phyloP scores from a whole-genome alignment of 2,797 vertebrate species.

The Parotocinclus haroldoi region DNA sequence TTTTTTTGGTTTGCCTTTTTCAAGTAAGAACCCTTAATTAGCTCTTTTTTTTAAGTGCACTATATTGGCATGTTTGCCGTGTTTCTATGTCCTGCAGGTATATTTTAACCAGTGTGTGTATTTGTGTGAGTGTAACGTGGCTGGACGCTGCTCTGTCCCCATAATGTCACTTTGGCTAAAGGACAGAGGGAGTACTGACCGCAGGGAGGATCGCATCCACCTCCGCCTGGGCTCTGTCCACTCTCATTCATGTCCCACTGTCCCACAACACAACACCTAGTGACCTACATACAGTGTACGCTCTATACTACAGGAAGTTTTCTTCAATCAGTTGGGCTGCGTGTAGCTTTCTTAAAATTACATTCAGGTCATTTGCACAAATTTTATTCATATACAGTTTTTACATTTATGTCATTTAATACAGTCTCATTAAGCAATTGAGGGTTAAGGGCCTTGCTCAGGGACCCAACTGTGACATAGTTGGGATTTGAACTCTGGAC shows the following conservation, averaged over 20 bases:
- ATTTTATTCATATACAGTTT: too few species aligned
- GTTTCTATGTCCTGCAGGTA: slow-evolving; percentile 47
- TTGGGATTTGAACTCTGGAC: too few species aligned
- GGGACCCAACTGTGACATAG: too few species aligned
- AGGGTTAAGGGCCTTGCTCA: too few species aligned
- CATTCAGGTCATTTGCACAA: too few species aligned
- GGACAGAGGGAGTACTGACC: slow-evolving; percentile 61
- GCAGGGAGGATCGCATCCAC: slow-evolving; percentile 57
- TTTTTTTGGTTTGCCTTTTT: too few species aligned
- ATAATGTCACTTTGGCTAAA: slow-evolving; percentile 83
- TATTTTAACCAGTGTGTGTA: slow-evolving; percentile 69
- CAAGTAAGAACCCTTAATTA: too few species aligned
- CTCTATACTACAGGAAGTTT: not conserved
- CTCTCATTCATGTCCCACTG: slow-evolving; percentile 64
- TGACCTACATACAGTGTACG: slow-evolving; percentile 56
- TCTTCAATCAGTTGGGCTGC: not conserved
- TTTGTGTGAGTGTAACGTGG: slow-evolving; percentile 84
- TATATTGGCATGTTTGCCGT: too few species aligned
- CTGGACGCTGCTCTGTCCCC: slow-evolving; percentile 63
- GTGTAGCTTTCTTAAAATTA: not conserved
- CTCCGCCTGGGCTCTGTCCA: slow-evolving; percentile 58
- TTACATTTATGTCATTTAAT: too few species aligned
- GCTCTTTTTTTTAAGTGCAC: too few species aligned
- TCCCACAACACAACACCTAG: slow-evolving; percentile 41
- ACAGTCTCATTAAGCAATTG: too few species aligned